These are phyloP conservation scores for Psephotus haematonotus DNA, from an alignment of 2,113 vertebrate species.

Conservation along the genomic window DNA sequence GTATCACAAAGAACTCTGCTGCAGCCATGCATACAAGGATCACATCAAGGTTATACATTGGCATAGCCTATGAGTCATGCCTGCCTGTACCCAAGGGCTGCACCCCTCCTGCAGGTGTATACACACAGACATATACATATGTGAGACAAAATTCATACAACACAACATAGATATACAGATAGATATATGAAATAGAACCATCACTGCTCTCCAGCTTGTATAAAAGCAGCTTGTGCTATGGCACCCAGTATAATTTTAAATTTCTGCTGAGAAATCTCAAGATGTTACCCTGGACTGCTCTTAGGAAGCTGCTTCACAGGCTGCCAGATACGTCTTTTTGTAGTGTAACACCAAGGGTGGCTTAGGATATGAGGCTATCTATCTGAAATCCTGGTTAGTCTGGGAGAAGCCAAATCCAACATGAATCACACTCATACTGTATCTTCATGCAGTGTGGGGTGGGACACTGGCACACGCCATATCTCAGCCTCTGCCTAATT, in stretches of 20 bases:
- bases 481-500: not conserved
- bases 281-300: conserved; percentile 40
- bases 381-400: conserved; percentile 48
- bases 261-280: not conserved
- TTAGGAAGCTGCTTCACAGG: not conserved
- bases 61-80: not conserved
- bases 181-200: not conserved
- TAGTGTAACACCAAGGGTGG: conserved; percentile 35
- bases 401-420: conserved; percentile 4
- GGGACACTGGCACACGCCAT: not conserved
- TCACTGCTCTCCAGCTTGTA: not conserved
- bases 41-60: not conserved
- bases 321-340: not conserved
- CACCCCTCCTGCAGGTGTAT: not conserved
- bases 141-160: not conserved
- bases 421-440: not conserved
- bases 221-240: not conserved
- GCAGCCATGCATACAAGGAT: not conserved
- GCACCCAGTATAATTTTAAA: not conserved
- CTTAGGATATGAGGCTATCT: conserved; percentile 4
- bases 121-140: not conserved
- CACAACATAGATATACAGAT: not conserved
- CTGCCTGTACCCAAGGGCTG: not conserved
- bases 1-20: not conserved
- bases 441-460: not conserved